Evolutionary conservation across 2,113 vertebrate genomes (phyloP).

Genomic region (Ceyx cyanopectus): DNA sequence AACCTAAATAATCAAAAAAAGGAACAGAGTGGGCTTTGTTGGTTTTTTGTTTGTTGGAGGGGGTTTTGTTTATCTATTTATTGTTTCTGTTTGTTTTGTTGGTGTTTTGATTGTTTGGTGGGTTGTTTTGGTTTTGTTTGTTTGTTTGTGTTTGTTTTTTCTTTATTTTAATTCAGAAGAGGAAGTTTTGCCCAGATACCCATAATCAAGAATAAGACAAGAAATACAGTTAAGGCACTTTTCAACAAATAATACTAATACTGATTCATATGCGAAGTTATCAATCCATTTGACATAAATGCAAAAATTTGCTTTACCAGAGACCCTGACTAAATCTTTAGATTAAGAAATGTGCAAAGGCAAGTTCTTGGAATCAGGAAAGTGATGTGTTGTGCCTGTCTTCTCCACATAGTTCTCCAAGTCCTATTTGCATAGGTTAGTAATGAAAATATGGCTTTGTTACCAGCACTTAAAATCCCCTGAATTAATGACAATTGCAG

Average conservation of each 20-base stretch:
- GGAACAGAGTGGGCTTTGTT: neutral
- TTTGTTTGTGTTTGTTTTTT: no score
- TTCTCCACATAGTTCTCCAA: neutral
- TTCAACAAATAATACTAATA: neutral
- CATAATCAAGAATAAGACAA: neutral
- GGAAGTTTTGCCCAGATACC: neutral
- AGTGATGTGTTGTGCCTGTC: neutral
- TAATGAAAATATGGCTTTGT: neutral
- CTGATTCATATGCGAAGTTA: neutral
- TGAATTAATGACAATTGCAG: neutral
- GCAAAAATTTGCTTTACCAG: neutral
- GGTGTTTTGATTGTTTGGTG: neutral
- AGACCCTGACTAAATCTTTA: neutral
- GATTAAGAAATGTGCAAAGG: neutral
- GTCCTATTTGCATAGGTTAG: neutral
- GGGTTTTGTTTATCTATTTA: no score
- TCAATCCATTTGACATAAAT: neutral
- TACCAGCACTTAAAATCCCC: neutral
- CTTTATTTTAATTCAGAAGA: neutral
- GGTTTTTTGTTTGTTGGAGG: no score
- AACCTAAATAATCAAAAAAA: constrained; percentile 7
- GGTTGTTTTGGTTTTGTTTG: no score
- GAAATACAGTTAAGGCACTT: neutral
- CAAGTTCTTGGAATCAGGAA: neutral
- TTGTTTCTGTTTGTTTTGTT: no score